These are phyloP conservation scores for Sphenodon punctatus DNA, from an alignment of 2,797 vertebrate species.

Conservation along the genomic window DNA sequence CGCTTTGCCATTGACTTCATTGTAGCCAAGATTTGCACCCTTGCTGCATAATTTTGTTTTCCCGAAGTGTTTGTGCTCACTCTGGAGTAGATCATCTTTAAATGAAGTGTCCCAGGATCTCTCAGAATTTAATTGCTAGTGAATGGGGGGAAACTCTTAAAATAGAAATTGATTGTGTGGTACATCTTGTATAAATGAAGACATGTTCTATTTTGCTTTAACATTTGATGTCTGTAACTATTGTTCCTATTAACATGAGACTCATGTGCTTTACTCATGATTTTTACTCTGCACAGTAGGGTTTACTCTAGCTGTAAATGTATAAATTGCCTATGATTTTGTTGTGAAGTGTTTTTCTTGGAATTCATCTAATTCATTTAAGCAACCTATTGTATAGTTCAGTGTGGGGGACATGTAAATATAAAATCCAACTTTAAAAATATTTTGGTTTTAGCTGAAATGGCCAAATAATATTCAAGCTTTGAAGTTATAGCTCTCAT, in stretches of 20 bases:
- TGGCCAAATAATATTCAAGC: not conserved
- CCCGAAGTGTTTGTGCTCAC: not conserved
- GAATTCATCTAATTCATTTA: not conserved
- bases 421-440: slow-evolving; percentile 1
- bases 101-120: not conserved
- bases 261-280: no score
- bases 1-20: no score
- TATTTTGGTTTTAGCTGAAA: not conserved
- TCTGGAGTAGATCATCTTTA: not conserved
- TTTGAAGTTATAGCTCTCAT: not conserved
- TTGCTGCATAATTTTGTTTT: not conserved
- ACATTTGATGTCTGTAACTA: not conserved
- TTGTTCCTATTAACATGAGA: slow-evolving; percentile 14
- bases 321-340: slow-evolving; percentile 5
- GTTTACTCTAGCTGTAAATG: not conserved
- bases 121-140: not conserved
- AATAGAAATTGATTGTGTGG: not conserved
- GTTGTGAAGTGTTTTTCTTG: not conserved
- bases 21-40: no score
- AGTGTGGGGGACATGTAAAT: not conserved
- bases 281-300: not conserved
- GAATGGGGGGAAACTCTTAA: not conserved
- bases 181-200: not conserved
- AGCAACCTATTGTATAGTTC: not conserved
- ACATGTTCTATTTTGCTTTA: not conserved